Evolutionary conservation across 2,113 vertebrate species (phyloP).

Genomic region (Zosterops borbonicus): DNA sequence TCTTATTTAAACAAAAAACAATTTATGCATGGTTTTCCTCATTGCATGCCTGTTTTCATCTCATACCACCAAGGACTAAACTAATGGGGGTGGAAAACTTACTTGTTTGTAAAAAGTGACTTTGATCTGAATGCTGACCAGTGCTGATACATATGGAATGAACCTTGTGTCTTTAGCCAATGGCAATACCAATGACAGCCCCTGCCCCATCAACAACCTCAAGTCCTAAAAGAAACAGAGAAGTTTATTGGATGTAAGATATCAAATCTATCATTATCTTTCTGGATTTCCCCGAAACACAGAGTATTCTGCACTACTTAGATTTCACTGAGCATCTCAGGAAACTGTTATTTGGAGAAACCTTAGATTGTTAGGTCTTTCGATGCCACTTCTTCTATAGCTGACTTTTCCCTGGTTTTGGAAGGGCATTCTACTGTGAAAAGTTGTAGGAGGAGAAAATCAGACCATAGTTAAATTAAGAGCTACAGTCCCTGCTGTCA

Average conservation of each 20-base stretch:
- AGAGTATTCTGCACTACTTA: background rate
- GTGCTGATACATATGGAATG: background rate
- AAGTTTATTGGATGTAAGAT: background rate
- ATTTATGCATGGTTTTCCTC: background rate
- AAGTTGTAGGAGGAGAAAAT: background rate
- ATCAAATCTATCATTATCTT: background rate
- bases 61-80: background rate
- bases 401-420: background rate
- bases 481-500: background rate
- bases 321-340: background rate
- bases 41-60: background rate
- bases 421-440: background rate
- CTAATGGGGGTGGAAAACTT: background rate
- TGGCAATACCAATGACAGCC: background rate
- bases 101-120: background rate
- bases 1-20: constrained; percentile 26
- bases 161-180: background rate
- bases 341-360: background rate
- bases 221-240: background rate
- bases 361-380: background rate
- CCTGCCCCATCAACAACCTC: accelerated
- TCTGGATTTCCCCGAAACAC: background rate
- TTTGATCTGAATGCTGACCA: background rate
- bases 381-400: background rate
- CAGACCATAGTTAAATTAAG: background rate